These are phyloP conservation scores for Platysteira castanea DNA, from an alignment of 2,113 vertebrate species.

Conservation along the genomic window DNA sequence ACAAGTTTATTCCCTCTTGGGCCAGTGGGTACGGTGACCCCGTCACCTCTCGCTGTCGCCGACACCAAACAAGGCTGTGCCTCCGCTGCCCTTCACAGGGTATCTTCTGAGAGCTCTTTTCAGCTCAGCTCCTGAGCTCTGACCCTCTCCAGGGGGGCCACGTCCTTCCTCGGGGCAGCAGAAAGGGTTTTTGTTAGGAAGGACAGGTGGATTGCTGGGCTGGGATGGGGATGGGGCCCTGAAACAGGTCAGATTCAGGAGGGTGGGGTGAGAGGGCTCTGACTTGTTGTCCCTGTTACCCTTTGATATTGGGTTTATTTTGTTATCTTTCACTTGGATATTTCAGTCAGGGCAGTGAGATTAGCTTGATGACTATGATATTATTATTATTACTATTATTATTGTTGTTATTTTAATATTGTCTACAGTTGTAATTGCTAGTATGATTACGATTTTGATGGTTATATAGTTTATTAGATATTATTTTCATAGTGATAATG, in stretches of 20 bases:
- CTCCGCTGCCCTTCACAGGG: not conserved
- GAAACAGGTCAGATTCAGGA: not conserved
- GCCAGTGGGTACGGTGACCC: not conserved
- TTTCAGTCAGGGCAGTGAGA: not conserved
- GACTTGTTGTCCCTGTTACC: fast-evolving
- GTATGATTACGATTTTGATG: too few relatives aligned
- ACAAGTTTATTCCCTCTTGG: not conserved
- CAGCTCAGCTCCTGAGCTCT: not conserved
- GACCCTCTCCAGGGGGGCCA: not conserved
- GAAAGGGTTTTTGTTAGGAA: not conserved
- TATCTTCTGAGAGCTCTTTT: not conserved
- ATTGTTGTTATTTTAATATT: not conserved
- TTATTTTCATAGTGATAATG: not conserved
- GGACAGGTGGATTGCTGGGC: not conserved
- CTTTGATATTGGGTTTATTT: not conserved
- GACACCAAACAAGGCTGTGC: not conserved
- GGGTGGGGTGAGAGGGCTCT: not conserved
- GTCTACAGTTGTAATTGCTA: too few relatives aligned
- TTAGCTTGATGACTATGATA: not conserved
- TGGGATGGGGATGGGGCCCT: not conserved
- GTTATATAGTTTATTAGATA: not conserved
- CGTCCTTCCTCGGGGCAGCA: not conserved
- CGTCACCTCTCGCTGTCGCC: not conserved
- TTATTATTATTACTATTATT: not conserved
- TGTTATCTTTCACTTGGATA: not conserved